A percentile compares a stretch with the other conserved stretches of the same genome.
Evolutionary conservation across 2,797 vertebrate species (phyloP).

Genomic region (Pteropus rufus): DNA sequence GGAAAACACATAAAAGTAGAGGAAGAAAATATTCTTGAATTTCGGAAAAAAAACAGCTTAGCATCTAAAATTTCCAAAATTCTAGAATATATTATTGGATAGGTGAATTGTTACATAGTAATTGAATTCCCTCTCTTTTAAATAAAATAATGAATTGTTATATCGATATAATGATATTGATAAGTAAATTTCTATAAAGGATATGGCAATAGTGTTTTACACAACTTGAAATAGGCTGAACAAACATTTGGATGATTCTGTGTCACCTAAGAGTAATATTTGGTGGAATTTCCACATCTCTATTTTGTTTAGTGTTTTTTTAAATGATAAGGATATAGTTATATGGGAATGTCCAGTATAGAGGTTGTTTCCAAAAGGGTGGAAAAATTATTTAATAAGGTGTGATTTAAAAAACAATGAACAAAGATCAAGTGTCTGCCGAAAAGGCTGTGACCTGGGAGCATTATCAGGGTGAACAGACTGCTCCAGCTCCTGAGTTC

Average conservation of each 20-base stretch:
- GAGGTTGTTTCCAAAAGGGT: neutral
- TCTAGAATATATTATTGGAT: neutral
- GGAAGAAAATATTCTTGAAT: neutral
- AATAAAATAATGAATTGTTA: neutral
- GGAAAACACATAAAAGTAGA: neutral
- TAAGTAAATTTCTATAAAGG: neutral
- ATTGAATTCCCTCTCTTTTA: neutral
- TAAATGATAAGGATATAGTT: neutral
- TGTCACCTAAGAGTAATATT: neutral
- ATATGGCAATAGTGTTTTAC: neutral
- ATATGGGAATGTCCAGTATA: neutral
- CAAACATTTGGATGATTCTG: neutral
- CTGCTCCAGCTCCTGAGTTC: neutral
- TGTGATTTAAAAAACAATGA: neutral
- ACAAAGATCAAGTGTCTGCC: neutral
- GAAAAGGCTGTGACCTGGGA: neutral
- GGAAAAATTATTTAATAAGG: neutral
- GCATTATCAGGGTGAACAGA: neutral
- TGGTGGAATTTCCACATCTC: neutral
- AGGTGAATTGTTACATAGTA: neutral
- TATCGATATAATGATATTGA: neutral
- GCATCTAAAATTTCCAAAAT: neutral
- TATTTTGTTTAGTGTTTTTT: neutral
- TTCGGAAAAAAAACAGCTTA: neutral
- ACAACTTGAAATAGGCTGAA: neutral